Percentiles rank a stretch among this genome's conserved stretches.
phyloP scores from a whole-genome alignment of 2,113 vertebrate genomes.

The Perccottus glenii region DNA sequence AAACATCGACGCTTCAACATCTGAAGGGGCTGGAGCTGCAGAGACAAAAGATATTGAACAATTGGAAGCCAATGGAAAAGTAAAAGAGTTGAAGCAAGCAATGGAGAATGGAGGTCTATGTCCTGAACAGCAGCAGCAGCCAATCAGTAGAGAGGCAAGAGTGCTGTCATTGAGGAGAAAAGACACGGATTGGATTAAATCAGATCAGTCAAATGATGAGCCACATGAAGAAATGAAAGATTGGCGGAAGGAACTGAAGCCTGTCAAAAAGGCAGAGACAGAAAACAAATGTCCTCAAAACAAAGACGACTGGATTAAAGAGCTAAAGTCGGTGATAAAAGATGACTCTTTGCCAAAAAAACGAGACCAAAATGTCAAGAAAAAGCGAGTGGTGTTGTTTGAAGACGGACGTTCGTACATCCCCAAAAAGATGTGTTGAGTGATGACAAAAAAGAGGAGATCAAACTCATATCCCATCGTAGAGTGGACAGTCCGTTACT shows the following conservation, averaged over 20 bases:
- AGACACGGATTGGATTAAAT: constrained; percentile 63
- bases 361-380: constrained; percentile 59
- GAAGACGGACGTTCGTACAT: constrained; percentile 53
- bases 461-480: constrained; percentile 34
- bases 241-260: constrained; percentile 54
- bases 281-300: background rate
- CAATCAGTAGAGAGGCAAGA: constrained; percentile 22
- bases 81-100: constrained; percentile 28
- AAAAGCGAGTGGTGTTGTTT: constrained; percentile 67
- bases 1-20: background rate
- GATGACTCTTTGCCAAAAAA: constrained; percentile 26
- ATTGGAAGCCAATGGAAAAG: constrained; percentile 6
- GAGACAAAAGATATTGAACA: background rate
- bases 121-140: constrained; percentile 2
- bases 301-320: constrained; percentile 62
- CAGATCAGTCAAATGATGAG: constrained; percentile 12
- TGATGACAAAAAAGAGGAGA: constrained; percentile 33
- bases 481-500: constrained; percentile 39
- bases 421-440: constrained; percentile 48
- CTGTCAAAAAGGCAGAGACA: constrained; percentile 29
- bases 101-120: constrained; percentile 32
- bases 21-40: background rate
- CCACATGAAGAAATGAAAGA: constrained; percentile 17
- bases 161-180: constrained; percentile 29
- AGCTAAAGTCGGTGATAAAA: constrained; percentile 69